Evolutionary conservation across 2,797 vertebrate species (phyloP), one percentile per base, ranked within the genome.

Genomic region (Aldrovandia affinis): DNA sequence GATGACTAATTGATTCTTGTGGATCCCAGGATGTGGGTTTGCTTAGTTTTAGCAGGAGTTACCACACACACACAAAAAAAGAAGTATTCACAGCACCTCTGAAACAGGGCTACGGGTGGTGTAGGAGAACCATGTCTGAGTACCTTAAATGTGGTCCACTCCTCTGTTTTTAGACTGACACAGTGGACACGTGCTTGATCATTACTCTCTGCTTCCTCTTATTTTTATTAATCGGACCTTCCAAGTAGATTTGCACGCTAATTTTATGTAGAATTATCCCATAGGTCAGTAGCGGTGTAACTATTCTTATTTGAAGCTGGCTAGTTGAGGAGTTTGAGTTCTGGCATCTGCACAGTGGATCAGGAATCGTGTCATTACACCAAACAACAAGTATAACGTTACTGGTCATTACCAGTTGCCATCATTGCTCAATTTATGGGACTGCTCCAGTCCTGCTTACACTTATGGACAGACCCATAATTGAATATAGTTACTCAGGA

Each of bases 1-100:
- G 83, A 73, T 81, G 59, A 54, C 10, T 61, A 36, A 57, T 81
- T 55, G 30, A 30, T 80, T 80, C 78, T 55, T 80, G 78, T 9
- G 50, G 47, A 54, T 54, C 54, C 61, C 52, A 14, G 79, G 44
- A 50, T 33, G 50, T 39, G 54, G 50, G 54, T 9, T 10, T 22
- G 33, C 61, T 30, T 81, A 54, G 33, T 81, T 81, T 54, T 20
- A 50, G 44, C 77, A n/a, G 77, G 22, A 28, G 10, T 47, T 79
- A 47, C 77, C 7, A 39, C 36, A 39, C n/a, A n/a, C n/a, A n/a
- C n/a, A n/a, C n/a, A 25, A 65, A 44, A 47, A 20, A 15, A 15
- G 15, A 50, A 50, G 6, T 50, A 5, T 12, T 50, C 47, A 39
- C 68, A 73, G 18, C 18, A 33, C 68, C 36, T 2, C 20, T 15